Conservation (phyloP, 2,113 vertebrate species). For the Ceuthmochares aereus region DNA sequence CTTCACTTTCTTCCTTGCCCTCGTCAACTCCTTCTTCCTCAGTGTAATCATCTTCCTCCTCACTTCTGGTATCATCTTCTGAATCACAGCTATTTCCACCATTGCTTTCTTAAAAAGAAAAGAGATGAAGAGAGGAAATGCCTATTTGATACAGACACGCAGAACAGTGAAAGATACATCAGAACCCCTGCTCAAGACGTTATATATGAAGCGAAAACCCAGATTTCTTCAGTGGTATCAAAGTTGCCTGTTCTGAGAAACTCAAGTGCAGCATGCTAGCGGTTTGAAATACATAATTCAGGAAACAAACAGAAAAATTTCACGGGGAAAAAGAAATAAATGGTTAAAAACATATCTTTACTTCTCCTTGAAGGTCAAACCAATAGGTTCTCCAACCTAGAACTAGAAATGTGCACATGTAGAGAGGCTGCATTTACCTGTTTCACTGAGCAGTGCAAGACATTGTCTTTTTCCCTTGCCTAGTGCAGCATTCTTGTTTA, state of each 20-base stretch:
- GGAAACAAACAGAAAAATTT: background rate
- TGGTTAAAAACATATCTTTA: background rate
- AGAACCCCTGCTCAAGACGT: background rate
- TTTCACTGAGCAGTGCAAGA: slow-evolving; percentile 71
- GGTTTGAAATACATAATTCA: background rate
- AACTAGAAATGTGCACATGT: fast-evolving
- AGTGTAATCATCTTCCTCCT: slow-evolving; percentile 71
- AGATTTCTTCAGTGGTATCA: background rate
- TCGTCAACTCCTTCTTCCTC: slow-evolving; percentile 78
- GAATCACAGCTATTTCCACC: slow-evolving; percentile 73
- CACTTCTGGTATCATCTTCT: slow-evolving; percentile 74
- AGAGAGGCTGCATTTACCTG: slow-evolving; percentile 71
- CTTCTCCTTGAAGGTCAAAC: background rate
- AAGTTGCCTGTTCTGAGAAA: background rate
- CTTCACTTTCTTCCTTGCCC: slow-evolving; percentile 79
- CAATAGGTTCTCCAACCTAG: background rate
- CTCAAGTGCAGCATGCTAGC: background rate
- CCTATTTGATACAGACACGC: background rate
- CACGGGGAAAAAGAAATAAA: background rate
- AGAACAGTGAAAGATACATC: background rate
- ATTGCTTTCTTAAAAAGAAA: slow-evolving; percentile 75
- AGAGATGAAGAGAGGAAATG: background rate
- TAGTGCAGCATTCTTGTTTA: slow-evolving; percentile 77
- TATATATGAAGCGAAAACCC: background rate
- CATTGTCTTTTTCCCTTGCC: slow-evolving; percentile 76